phyloP scores from a whole-genome alignment of 1,140 invertebrate genomes.

The Battus philenor region DNA sequence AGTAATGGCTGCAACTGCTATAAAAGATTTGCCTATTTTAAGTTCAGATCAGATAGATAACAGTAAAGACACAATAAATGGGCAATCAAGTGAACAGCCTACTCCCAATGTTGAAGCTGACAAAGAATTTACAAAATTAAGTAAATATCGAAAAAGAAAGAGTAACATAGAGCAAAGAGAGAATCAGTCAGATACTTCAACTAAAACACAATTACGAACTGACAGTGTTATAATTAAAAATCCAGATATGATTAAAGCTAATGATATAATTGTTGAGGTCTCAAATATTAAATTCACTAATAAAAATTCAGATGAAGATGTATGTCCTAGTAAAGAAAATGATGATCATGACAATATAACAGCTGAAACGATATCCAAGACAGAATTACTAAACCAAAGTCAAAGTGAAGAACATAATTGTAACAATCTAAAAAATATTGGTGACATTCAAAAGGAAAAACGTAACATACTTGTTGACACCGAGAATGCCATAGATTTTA shows the following conservation, averaged over 20 bases:
- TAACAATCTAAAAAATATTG: too few relatives aligned
- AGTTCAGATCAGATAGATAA: conserved; percentile 21
- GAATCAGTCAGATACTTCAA: conserved; percentile 19
- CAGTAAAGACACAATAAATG: conserved; percentile 16
- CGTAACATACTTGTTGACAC: conserved; percentile 2
- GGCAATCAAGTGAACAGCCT: conserved; percentile 10
- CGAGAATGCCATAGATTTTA: conserved; percentile 52
- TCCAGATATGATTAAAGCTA: conserved; percentile 38
- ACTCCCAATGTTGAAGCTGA: conserved; percentile 28
- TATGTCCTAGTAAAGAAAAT: too few relatives aligned
- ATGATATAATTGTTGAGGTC: too few relatives aligned
- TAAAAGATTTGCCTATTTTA: conserved; percentile 28
- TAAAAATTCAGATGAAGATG: too few relatives aligned
- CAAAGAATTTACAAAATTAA: conserved; percentile 54
- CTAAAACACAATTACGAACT: conserved; percentile 31
- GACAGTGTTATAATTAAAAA: conserved; percentile 71
- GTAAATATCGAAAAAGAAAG: conserved; percentile 64
- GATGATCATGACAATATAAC: too few relatives aligned
- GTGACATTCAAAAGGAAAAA: conserved; percentile 17
- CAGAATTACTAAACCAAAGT: too few relatives aligned
- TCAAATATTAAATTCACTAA: too few relatives aligned
- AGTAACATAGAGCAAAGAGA: conserved; percentile 25
- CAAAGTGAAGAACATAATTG: too few relatives aligned
- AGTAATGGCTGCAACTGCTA: conserved; percentile 17
- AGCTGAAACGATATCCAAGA: too few relatives aligned